phyloP scores from a whole-genome alignment of 2,888 invertebrate species.

The Serrognathus titanus region DNA sequence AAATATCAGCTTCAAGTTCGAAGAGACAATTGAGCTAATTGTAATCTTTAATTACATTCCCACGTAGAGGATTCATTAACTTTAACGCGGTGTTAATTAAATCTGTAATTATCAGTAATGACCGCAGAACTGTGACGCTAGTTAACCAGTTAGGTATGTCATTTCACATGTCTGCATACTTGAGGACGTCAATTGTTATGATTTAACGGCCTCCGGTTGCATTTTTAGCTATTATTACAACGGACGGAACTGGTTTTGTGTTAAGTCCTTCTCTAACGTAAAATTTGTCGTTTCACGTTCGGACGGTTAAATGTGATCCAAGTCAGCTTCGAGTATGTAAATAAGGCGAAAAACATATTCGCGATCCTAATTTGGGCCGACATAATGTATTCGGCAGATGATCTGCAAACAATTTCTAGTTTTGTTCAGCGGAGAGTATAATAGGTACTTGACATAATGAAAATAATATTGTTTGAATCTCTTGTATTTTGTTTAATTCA shows the following conservation, averaged over 20 bases:
- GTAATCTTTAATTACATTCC: slow-evolving; percentile 12
- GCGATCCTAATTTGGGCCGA: too few species aligned
- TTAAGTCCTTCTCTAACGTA: not conserved
- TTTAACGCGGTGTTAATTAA: slow-evolving; percentile 16
- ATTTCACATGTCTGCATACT: not conserved
- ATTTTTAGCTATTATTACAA: slow-evolving; percentile 14
- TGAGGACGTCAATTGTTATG: slow-evolving; percentile 12
- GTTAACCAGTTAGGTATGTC: slow-evolving; percentile 10
- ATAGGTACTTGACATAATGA: too few species aligned
- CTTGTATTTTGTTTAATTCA: too few species aligned
- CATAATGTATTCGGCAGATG: too few species aligned
- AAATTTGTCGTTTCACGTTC: not conserved
- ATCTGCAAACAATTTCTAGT: too few species aligned
- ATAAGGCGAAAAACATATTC: too few species aligned
- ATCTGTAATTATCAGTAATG: slow-evolving; percentile 17
- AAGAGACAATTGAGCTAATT: slow-evolving; percentile 13
- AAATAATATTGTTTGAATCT: too few species aligned
- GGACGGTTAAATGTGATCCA: too few species aligned
- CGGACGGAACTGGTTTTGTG: slow-evolving; percentile 13
- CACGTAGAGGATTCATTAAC: slow-evolving; percentile 9
- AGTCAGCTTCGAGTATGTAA: too few species aligned
- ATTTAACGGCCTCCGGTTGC: slow-evolving; percentile 11
- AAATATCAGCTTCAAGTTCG: slow-evolving; percentile 10
- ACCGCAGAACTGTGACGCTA: slow-evolving; percentile 14
- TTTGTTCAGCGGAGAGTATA: too few species aligned